Evolutionary conservation across 2,888 invertebrate genomes (phyloP).

Genomic region (Brenthis hecate): DNA sequence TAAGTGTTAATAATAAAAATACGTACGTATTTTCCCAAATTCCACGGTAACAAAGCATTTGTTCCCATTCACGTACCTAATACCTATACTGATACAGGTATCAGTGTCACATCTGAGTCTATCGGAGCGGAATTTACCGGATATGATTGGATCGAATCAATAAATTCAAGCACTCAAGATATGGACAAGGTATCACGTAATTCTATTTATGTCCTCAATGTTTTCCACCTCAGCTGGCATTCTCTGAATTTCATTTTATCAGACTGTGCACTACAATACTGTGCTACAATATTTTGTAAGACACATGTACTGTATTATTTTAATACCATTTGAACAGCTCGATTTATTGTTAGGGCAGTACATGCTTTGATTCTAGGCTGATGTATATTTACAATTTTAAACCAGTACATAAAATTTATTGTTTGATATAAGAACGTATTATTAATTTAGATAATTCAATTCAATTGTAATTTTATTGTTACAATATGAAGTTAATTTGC

Average conservation of each 20-base stretch:
- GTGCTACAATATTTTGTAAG: too few relatives aligned
- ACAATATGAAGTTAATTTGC: too few relatives aligned
- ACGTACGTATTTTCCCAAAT: not conserved
- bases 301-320: too few relatives aligned
- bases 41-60: not conserved
- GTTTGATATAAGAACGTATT: too few relatives aligned
- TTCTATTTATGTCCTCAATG: slow-evolving; percentile 39
- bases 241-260: slow-evolving; percentile 29
- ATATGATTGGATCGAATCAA: slow-evolving; percentile 44
- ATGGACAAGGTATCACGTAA: slow-evolving; percentile 37
- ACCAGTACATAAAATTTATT: too few relatives aligned
- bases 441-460: too few relatives aligned
- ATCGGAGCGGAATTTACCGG: slow-evolving; percentile 38
- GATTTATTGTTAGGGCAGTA: too few relatives aligned
- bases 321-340: too few relatives aligned
- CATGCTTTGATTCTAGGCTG: too few relatives aligned
- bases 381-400: too few relatives aligned
- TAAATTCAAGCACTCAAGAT: slow-evolving; percentile 40
- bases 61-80: slow-evolving; percentile 1
- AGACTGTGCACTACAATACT: not conserved
- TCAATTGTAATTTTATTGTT: too few relatives aligned
- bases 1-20: too few relatives aligned
- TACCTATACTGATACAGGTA: not conserved
- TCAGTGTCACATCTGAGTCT: slow-evolving; percentile 25
- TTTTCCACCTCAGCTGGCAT: slow-evolving; percentile 34